These are phyloP conservation scores for Homarus gammarus DNA, from an alignment of 2,888 invertebrate species.

Conservation along the genomic window DNA sequence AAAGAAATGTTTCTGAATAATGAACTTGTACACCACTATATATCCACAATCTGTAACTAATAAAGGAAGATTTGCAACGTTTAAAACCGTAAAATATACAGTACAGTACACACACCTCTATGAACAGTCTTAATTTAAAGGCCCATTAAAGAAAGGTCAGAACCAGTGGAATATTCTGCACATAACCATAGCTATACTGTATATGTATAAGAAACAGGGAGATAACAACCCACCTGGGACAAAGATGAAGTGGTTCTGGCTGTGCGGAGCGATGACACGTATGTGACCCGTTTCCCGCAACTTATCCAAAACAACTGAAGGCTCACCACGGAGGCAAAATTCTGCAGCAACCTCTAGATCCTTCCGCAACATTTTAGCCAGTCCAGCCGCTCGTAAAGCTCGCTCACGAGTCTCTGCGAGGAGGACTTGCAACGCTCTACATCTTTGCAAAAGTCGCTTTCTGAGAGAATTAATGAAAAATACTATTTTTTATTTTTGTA, in stretches of 20 bases:
- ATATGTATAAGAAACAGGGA: too few relatives aligned
- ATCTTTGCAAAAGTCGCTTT: constrained; percentile 60
- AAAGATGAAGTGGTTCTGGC: constrained; percentile 80
- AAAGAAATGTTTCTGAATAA: too few relatives aligned
- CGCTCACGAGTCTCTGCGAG: constrained; percentile 69
- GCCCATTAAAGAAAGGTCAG: too few relatives aligned
- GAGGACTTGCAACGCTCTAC: constrained; percentile 66
- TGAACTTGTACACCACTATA: too few relatives aligned
- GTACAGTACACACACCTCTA: too few relatives aligned
- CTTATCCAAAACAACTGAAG: constrained; percentile 80
- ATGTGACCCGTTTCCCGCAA: constrained; percentile 79
- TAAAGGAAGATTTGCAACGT: too few relatives aligned
- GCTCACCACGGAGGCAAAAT: constrained; percentile 79
- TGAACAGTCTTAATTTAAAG: too few relatives aligned
- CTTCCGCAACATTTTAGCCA: constrained; percentile 87
- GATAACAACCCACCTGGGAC: constrained; percentile 79
- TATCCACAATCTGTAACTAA: too few relatives aligned
- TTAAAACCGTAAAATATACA: too few relatives aligned
- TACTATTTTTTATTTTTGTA: not conserved
- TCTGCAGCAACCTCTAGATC: constrained; percentile 83
- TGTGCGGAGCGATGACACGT: constrained; percentile 79
- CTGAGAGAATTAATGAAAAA: constrained; percentile 27
- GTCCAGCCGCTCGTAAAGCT: constrained; percentile 84
- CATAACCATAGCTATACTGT: too few relatives aligned
- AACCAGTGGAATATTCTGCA: too few relatives aligned